Evolutionary conservation across 2,888 invertebrate species (phyloP), one percentile per base, ranked within the genome.

Genomic region (Galerucella calmariensis): DNA sequence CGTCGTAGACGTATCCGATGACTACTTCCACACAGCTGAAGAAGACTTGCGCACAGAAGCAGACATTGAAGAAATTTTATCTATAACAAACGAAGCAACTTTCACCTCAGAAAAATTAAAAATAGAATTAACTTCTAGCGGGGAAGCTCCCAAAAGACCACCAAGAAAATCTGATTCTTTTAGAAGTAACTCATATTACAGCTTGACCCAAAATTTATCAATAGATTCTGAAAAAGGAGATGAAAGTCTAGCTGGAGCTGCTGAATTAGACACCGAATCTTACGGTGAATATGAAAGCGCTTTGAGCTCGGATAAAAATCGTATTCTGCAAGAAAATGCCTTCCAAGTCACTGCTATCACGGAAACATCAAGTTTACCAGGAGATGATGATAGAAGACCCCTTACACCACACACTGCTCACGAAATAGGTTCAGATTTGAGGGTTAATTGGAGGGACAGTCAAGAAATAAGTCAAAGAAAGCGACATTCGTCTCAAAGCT

Each of bases 21-120:
- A 96, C 79, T 95, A 94, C 82, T 96, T 95, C 83, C 90, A 91
- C 0, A 90, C 92, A n/a, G 92, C 92, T 3, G 95, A 95, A 83
- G 95, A 95, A 83, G 96, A 96, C 84, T 88, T 94, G 75, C 90
- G 95, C 70, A 96, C 96, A 0, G 96, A 96, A 88, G 95, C 95
- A 0, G 96, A 95, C 79, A 89, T 96, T 77, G 96, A 96, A 84
- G 96, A 96, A 82, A 84, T 87, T 58, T 92, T 95, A 75, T 95
- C 96, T 0, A 92, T 95, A 72, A 92, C 92, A 58, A 95, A 95
- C 83, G 94, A 95, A 83, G 91, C 91, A 1, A 84, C 86, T 5
- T 91, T 91, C 69, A 86, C 87, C 9, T 88, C 88, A 10, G 91
- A 92, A 82, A 91, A 89, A 85, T 87, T 87, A 81, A 91, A 89